A percentile compares a stretch with the other conserved stretches of the same genome.
Conservation (phyloP, 1,140 invertebrate species). For the Drosophila persimilis region DNA sequence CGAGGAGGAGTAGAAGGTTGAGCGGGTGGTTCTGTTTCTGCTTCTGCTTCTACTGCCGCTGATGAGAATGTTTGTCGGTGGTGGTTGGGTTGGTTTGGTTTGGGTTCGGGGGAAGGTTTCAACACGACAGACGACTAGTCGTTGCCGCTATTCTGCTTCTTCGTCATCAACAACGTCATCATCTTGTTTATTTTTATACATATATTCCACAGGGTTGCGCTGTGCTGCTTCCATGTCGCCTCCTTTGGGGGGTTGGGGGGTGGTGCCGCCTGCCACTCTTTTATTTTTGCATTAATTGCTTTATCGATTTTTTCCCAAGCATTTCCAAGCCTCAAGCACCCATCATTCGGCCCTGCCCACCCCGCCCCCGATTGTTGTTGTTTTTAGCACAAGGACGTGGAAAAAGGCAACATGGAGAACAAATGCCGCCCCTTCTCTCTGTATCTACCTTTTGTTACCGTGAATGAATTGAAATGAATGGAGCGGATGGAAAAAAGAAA, state of each 20-base stretch:
- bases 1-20: no score
- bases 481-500: no score
- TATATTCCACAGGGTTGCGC: constrained; percentile 45
- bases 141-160: constrained; percentile 6
- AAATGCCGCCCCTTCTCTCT: constrained; percentile 21
- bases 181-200: constrained; percentile 66
- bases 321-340: constrained; percentile 34
- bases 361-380: constrained; percentile 42
- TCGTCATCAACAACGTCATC: constrained; percentile 17
- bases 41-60: no score
- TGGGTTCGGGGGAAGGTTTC: constrained; percentile 18
- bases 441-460: constrained; percentile 59
- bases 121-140: constrained; percentile 41
- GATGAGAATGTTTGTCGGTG: no score
- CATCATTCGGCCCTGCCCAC: constrained; percentile 9
- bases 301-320: constrained; percentile 70
- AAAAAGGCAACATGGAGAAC: constrained; percentile 32
- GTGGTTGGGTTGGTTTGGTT: no score
- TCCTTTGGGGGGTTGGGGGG: constrained; percentile 24
- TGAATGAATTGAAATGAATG: constrained; percentile 51
- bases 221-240: constrained; percentile 14
- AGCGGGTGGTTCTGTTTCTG: no score
- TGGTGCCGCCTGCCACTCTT: constrained; percentile 64
- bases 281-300: constrained; percentile 75
- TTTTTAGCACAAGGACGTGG: constrained; percentile 77